Evolutionary conservation across 1,140 invertebrate species (phyloP), one percentile per base, ranked within the genome.

Genomic region (Papilio aristodemus): DNA sequence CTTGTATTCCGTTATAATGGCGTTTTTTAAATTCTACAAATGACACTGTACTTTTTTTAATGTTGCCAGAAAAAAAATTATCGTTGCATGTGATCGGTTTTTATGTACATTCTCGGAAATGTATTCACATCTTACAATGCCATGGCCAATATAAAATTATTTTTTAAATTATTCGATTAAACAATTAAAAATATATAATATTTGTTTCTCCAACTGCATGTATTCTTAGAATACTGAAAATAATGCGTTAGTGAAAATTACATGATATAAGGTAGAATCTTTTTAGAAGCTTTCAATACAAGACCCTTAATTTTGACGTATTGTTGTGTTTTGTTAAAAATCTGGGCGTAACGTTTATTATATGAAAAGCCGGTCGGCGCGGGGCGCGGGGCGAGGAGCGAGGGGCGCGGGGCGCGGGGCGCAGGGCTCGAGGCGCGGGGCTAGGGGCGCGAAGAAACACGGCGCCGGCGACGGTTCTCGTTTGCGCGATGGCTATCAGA

Each of bases 401-500:
- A 69, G 76, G 67, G 71, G 76, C 60, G 74, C 71, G 73, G 73
- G 75, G 77, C n/a, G n/a, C n/a, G n/a, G n/a, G n/a, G n/a, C n/a
- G n/a, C n/a, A n/a, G n/a, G n/a, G n/a, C n/a, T 75, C 58, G 75
- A 71, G 76, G 79, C 10, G 77, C 46, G 74, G 73, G 75, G 71
- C 76, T 78, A 4, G 77, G 57, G 74, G 73, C 71, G 77, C 74
- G 72, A 75, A 75, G 80, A 78, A 75, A 75, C 73, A 64, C 78
- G 88, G 86, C 87, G 87, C 85, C 85, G 78, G 82, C 82, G 80
- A 84, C 83, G 78, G 84, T 87, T 86, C 86, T 87, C 77, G 89
- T 89, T 89, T 89, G 81, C 77, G 83, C 89, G 87, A 90, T 91
- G 79, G 84, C 86, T 89, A 91, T 91, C 89, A 89, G 84, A 86